Evolutionary conservation across 2,888 invertebrate species (phyloP).

Genomic region (Gibbula magus): DNA sequence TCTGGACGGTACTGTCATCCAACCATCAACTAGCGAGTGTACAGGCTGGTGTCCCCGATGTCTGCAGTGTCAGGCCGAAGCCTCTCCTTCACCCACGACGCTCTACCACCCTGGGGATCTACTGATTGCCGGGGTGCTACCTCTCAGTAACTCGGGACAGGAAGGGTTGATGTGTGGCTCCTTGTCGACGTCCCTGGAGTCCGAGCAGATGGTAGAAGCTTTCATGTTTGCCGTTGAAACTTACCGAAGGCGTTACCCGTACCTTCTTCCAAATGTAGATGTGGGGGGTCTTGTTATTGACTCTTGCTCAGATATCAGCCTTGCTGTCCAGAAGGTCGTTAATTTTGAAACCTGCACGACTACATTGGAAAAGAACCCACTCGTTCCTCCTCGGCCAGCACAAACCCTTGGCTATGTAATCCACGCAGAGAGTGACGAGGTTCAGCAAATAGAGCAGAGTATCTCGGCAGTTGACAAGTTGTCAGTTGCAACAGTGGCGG

Average conservation of each 20-base stretch:
- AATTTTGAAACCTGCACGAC: constrained; percentile 59
- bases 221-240: constrained; percentile 59
- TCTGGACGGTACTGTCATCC: not conserved
- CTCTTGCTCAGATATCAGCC: constrained; percentile 51
- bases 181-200: constrained; percentile 33
- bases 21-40: constrained; percentile 37
- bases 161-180: constrained; percentile 46
- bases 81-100: constrained; percentile 1
- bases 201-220: constrained; percentile 49
- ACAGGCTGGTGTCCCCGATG: constrained; percentile 57
- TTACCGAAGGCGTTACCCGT: constrained; percentile 44
- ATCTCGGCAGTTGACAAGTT: constrained; percentile 9
- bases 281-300: constrained; percentile 59
- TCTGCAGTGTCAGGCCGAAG: constrained; percentile 30
- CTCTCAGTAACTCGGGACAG: constrained; percentile 44
- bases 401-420: constrained; percentile 49
- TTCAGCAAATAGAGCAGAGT: constrained; percentile 10
- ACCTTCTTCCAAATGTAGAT: constrained; percentile 47
- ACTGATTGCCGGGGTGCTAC: constrained; percentile 56
- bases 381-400: constrained; percentile 34
- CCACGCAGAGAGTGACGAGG: constrained; percentile 21
- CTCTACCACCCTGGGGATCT: constrained; percentile 57
- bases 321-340: constrained; percentile 44
- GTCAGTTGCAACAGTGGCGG: not conserved
- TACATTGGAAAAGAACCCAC: not conserved